Evolutionary conservation across 2,113 vertebrate species (phyloP), one percentile per base, ranked within the genome.

Genomic region (Meriones unguiculatus): DNA sequence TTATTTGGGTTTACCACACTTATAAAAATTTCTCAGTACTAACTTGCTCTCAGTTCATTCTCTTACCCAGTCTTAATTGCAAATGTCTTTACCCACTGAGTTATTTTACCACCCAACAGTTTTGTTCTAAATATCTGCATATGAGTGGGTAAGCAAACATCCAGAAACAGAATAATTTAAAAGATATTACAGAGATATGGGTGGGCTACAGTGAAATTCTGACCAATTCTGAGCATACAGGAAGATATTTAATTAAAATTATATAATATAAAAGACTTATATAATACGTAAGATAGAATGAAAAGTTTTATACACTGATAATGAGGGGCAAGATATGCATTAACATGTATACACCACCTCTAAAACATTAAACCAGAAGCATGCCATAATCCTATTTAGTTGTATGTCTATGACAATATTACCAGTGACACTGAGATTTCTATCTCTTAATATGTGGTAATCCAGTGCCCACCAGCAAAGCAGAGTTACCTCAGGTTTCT

Each of bases 1-100:
- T 89, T 93, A 65, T 88, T 95, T 85, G 82, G 15, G 8, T 80
- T 76, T 24, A 80, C 50, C 22, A 41, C 80, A 82, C 80, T 92
- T 77, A 72, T n/a, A 59, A n/a, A 77, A 1, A n/a, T 87, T 92
- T 94, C 62, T 69, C 92, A 82, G 59, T 94, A 35, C 52, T 85
- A 73, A 84, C 25, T 87, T 20, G 87, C 54, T 93, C 85, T 86
- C 18, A 86, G 5, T 73, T 89, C 52, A 76, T 46, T 76, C 35
- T 81, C 75, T 93, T 91, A 46, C 3, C 69, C 20, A 59, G 35
- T 54, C 32, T 59, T 59, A 18, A 59, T 32, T 12, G 52, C 32
- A 81, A 57, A 81, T 59, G 35, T 35, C 78, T 15, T 82, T 62
- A 25, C 80, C 1, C 20, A 38, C 5, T n/a, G 9, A 59, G 22